phyloP scores from a whole-genome alignment of 2,888 invertebrate genomes.

The Patella caerulea region DNA sequence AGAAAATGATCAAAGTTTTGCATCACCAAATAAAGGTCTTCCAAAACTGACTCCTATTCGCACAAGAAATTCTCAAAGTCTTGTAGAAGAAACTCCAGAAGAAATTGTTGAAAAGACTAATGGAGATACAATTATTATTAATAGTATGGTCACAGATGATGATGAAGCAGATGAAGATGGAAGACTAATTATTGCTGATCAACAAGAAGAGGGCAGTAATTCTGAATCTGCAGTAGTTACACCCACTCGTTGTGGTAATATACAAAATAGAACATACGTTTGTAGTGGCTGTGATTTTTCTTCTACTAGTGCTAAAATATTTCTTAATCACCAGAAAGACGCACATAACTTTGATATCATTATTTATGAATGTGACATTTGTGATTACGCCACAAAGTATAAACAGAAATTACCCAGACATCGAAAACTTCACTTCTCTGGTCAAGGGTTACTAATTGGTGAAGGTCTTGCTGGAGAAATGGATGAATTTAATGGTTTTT shows the following conservation, averaged over 20 bases:
- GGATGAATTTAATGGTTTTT: conserved; percentile 40
- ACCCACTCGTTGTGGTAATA: conserved; percentile 53
- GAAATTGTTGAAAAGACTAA: conserved; percentile 27
- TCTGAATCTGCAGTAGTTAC: conserved; percentile 22
- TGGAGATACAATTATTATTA: conserved; percentile 18
- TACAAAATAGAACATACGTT: conserved; percentile 59
- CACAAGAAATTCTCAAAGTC: background rate
- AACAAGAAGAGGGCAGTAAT: conserved; percentile 17
- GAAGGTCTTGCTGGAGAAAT: conserved; percentile 9
- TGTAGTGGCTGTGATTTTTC: conserved; percentile 54
- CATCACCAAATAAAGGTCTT: conserved; percentile 13
- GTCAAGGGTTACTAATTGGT: conserved; percentile 38
- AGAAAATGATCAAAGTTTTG: conserved; percentile 34
- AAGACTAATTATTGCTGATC: conserved; percentile 51
- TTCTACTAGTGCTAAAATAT: conserved; percentile 55
- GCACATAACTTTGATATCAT: conserved; percentile 55
- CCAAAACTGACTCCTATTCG: conserved; percentile 11
- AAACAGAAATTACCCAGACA: conserved; percentile 64
- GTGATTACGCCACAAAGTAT: conserved; percentile 66
- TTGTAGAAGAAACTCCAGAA: conserved; percentile 8
- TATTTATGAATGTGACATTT: conserved; percentile 64
- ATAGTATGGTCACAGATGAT: conserved; percentile 23
- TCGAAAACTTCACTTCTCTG: conserved; percentile 57
- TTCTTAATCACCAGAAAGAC: conserved; percentile 59
- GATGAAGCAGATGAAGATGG: conserved; percentile 54